These are phyloP conservation scores for Hyppa rectilinea DNA, from an alignment of 2,888 invertebrate species.

Conservation along the genomic window DNA sequence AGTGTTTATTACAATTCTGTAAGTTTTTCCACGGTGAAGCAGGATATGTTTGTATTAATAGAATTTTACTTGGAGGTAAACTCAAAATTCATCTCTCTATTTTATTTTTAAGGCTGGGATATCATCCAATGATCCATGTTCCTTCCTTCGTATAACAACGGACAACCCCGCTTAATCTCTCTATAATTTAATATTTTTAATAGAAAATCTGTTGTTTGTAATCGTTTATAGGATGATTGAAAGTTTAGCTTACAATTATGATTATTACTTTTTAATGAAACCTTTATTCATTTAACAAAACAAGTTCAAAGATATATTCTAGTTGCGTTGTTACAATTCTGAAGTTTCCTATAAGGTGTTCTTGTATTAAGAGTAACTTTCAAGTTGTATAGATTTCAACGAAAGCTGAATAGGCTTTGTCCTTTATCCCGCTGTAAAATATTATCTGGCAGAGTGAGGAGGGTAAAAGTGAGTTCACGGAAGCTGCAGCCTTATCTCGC, in stretches of 20 bases:
- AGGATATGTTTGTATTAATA: neutral
- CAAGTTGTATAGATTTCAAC: conserved; percentile 33
- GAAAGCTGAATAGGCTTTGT: conserved; percentile 34
- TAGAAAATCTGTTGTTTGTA: neutral
- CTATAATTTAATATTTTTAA: neutral
- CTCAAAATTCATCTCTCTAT: neutral
- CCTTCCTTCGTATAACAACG: too few species aligned
- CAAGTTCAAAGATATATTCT: neutral
- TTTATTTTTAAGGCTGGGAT: too few species aligned
- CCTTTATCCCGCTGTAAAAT: conserved; percentile 28
- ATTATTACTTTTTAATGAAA: conserved; percentile 10
- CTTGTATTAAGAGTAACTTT: conserved; percentile 14
- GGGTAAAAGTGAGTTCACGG: conserved; percentile 27
- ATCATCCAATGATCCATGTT: too few species aligned
- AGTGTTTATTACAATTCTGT: conserved; percentile 50
- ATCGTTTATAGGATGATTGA: neutral
- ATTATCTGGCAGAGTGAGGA: conserved; percentile 30
- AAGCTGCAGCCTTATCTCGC: conserved; percentile 46
- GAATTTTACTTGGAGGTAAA: neutral
- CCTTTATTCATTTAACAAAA: neutral
- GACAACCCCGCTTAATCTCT: too few species aligned
- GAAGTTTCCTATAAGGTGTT: conserved; percentile 3
- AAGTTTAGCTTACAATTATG: neutral
- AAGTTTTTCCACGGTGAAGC: conserved; percentile 8
- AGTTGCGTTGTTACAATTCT: conserved; percentile 10